These are phyloP conservation scores for Philereme transversata DNA, from an alignment of 2,888 invertebrate genomes.

Conservation along the genomic window DNA sequence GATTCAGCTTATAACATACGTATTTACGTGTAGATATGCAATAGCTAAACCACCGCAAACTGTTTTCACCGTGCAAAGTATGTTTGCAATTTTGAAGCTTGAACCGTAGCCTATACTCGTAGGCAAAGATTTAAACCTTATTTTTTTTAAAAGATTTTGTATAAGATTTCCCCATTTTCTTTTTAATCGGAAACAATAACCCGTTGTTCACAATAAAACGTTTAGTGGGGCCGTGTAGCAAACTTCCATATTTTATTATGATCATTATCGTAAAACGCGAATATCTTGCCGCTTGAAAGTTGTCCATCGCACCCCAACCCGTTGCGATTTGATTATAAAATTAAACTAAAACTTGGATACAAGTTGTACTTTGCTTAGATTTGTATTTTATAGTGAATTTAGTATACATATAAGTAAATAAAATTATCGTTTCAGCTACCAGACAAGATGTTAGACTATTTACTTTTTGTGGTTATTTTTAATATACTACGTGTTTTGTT, in stretches of 20 bases:
- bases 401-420: too few relatives aligned
- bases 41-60: too few relatives aligned
- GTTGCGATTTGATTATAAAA: slow-evolving; percentile 75
- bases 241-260: slow-evolving; percentile 83
- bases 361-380: slow-evolving; percentile 23
- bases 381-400: too few relatives aligned
- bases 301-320: slow-evolving; percentile 55
- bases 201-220: slow-evolving; percentile 78
- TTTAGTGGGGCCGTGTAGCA: slow-evolving; percentile 76
- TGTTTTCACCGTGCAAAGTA: too few relatives aligned
- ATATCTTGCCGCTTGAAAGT: slow-evolving; percentile 74
- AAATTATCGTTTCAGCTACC: too few relatives aligned
- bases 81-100: too few relatives aligned
- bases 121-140: not conserved
- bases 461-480: too few relatives aligned
- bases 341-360: slow-evolving; percentile 61
- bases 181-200: slow-evolving; percentile 56
- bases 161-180: slow-evolving; percentile 18
- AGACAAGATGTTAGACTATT: too few relatives aligned
- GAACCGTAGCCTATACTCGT: too few relatives aligned
- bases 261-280: slow-evolving; percentile 80
- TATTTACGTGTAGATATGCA: too few relatives aligned
- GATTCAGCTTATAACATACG: too few relatives aligned
- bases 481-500: too few relatives aligned
- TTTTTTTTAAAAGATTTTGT: not conserved